phyloP scores from a whole-genome alignment of 2,888 invertebrate genomes.

The Eilema caniola region DNA sequence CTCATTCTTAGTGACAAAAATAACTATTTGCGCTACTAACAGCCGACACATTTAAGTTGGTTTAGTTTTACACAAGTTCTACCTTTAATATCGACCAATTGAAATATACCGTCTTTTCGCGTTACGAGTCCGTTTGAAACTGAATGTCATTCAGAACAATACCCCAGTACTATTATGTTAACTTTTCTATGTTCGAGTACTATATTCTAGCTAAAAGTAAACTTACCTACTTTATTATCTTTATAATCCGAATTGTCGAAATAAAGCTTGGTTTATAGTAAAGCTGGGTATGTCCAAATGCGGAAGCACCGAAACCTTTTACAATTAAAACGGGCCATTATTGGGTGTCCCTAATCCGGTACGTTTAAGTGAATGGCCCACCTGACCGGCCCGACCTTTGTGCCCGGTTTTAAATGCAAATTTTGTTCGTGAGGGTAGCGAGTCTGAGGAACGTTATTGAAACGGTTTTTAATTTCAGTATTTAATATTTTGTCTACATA shows the following conservation, averaged over 20 bases:
- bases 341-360: conserved; percentile 71
- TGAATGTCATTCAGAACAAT: no score
- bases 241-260: conserved; percentile 32
- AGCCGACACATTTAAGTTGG: no score
- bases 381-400: conserved; percentile 68
- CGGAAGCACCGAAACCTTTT: conserved; percentile 58
- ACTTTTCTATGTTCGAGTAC: no score
- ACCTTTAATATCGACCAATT: no score
- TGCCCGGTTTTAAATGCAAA: conserved; percentile 66
- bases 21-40: no score
- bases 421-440: conserved; percentile 44
- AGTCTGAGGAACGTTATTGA: conserved; percentile 40
- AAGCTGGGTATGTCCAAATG: conserved; percentile 48
- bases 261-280: conserved; percentile 46
- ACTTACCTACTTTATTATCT: conserved; percentile 5
- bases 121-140: no score
- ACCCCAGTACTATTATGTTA: no score
- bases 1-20: no score
- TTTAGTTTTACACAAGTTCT: no score
- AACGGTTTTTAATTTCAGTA: conserved; percentile 26
- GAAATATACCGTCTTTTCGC: no score
- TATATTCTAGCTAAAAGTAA: background rate
- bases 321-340: conserved; percentile 74
- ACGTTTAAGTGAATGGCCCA: conserved; percentile 66
- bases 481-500: background rate